Evolutionary conservation across 2,888 invertebrate species (phyloP).

Genomic region (Branchipolynoe longqiensis): DNA sequence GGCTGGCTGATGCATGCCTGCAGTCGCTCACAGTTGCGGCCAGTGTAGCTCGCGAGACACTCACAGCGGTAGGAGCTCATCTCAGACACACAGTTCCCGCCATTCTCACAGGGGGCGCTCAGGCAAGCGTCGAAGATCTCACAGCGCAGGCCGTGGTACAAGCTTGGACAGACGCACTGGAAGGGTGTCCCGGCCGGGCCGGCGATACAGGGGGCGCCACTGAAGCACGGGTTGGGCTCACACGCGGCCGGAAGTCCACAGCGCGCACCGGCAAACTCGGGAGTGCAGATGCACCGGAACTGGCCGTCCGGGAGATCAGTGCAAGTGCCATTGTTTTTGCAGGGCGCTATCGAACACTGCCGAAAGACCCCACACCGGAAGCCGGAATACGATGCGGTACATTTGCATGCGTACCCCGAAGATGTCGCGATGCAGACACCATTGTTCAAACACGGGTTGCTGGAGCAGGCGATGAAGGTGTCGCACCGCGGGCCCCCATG

Average conservation of each 20-base stretch:
- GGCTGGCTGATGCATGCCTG: constrained; percentile 63
- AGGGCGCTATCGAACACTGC: constrained; percentile 68
- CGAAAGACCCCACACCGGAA: constrained; percentile 63
- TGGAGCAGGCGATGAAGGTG: constrained; percentile 66
- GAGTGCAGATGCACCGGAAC: constrained; percentile 58
- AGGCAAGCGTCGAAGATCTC: constrained; percentile 55
- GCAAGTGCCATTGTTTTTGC: constrained; percentile 70
- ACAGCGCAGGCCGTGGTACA: constrained; percentile 39
- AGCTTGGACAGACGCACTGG: constrained; percentile 23
- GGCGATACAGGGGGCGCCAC: constrained; percentile 71
- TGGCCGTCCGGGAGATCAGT: constrained; percentile 41
- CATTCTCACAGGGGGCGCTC: constrained; percentile 66
- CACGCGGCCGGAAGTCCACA: constrained; percentile 72
- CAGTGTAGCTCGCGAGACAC: constrained; percentile 59
- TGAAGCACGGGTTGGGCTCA: constrained; percentile 69
- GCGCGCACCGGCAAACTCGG: constrained; percentile 70
- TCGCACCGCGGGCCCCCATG: constrained; percentile 65
- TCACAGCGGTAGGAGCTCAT: constrained; percentile 61
- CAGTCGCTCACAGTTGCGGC: constrained; percentile 63
- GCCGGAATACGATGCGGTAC: constrained; percentile 64
- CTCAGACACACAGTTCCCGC: constrained; percentile 61
- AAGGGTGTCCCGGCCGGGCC: constrained; percentile 27
- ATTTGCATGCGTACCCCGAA: constrained; percentile 60
- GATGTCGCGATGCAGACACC: constrained; percentile 66
- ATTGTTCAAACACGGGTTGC: constrained; percentile 70